Percentiles rank a stretch among this genome's conserved stretches.
These are phyloP conservation scores for Psylliodes chrysocephalus DNA, from an alignment of 2,888 invertebrate genomes.

Conservation along the genomic window DNA sequence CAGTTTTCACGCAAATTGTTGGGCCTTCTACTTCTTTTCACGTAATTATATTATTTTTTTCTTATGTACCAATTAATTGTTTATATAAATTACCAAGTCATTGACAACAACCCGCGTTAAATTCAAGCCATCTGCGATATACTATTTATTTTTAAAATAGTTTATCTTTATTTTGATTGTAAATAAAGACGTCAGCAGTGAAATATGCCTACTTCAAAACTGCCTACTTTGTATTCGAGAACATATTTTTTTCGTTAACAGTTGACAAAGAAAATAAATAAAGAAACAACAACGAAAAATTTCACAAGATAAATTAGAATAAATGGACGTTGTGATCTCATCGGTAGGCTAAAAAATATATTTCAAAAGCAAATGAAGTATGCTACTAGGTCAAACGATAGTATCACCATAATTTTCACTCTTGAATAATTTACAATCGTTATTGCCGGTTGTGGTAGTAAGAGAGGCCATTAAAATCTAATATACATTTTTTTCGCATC, in stretches of 20 bases:
- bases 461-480: slow-evolving; percentile 6
- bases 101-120: too few relatives aligned
- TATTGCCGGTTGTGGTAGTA: neutral
- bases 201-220: neutral
- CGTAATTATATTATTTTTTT: too few relatives aligned
- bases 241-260: neutral
- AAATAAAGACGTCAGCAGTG: neutral
- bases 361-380: slow-evolving; percentile 20
- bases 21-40: too few relatives aligned
- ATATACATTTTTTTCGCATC: too few relatives aligned
- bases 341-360: neutral
- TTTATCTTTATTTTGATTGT: neutral
- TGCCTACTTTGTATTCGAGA: neutral
- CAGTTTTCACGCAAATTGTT: too few relatives aligned
- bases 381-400: slow-evolving; percentile 33
- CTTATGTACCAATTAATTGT: too few relatives aligned
- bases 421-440: slow-evolving; percentile 1
- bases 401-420: slow-evolving; percentile 26
- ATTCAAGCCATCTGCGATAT: too few relatives aligned
- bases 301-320: neutral
- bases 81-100: too few relatives aligned
- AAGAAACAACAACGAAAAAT: neutral
- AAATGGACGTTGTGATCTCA: neutral
- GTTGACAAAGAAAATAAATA: neutral
- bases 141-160: too few relatives aligned